phyloP scores from a whole-genome alignment of 2,113 vertebrate genomes.

The Syrrhaptes paradoxus region DNA sequence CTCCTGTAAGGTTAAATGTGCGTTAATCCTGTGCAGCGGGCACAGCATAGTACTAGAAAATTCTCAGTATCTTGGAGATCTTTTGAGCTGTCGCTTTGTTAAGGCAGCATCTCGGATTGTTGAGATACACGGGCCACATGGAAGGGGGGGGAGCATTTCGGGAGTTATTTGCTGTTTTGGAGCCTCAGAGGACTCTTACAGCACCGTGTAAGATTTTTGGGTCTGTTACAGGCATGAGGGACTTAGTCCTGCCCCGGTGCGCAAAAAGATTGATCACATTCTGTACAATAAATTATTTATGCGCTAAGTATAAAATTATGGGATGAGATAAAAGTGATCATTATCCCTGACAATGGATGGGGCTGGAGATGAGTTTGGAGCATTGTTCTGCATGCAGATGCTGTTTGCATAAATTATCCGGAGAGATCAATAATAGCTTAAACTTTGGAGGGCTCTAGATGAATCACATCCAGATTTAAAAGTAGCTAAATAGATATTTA shows the following conservation, averaged over 20 bases:
- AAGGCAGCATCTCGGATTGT: background rate
- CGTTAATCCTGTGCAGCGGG: fast-evolving
- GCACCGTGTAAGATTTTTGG: background rate
- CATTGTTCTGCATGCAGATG: background rate
- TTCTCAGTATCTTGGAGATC: background rate
- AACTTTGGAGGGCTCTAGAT: background rate
- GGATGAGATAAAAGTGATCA: background rate
- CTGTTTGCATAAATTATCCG: background rate
- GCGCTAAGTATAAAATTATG: background rate
- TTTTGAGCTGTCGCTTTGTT: background rate
- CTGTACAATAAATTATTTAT: background rate
- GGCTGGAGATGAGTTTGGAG: background rate
- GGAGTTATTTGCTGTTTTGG: background rate
- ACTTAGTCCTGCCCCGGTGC: background rate
- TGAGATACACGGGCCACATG: fast-evolving
- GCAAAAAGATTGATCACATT: background rate
- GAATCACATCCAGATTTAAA: constrained; percentile 8
- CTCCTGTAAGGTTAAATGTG: background rate
- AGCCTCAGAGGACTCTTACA: background rate
- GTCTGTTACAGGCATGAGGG: background rate
- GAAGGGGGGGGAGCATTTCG: background rate
- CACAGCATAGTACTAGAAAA: background rate
- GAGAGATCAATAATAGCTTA: background rate
- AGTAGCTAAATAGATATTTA: background rate
- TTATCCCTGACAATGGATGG: background rate